phyloP scores from a whole-genome alignment of 2,888 invertebrate genomes.

The Syritta pipiens region DNA sequence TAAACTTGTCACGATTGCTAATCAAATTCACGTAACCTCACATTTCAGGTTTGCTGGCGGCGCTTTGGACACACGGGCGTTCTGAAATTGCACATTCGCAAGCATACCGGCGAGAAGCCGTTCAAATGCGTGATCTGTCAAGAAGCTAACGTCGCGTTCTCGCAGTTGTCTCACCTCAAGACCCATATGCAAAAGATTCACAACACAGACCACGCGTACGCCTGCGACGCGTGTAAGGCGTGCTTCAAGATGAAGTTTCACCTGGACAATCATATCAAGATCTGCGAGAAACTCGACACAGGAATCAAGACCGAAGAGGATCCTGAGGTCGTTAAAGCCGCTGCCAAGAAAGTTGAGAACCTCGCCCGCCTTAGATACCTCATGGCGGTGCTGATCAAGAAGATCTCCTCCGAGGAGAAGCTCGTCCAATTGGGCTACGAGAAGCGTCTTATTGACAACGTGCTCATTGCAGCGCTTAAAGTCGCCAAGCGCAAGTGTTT shows the following conservation, averaged over 20 bases:
- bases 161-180: slow-evolving; percentile 91
- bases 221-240: slow-evolving; percentile 85
- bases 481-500: slow-evolving; percentile 86
- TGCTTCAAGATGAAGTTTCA: slow-evolving; percentile 89
- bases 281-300: slow-evolving; percentile 76
- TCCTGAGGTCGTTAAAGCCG: slow-evolving; percentile 67
- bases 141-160: slow-evolving; percentile 84
- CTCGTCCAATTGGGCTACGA: slow-evolving; percentile 89
- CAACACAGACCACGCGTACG: slow-evolving; percentile 88
- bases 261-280: slow-evolving; percentile 83
- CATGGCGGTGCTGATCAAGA: slow-evolving; percentile 89
- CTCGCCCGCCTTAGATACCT: slow-evolving; percentile 89
- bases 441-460: slow-evolving; percentile 87
- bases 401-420: slow-evolving; percentile 89
- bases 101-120: slow-evolving; percentile 92
- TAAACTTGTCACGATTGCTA: too few relatives aligned
- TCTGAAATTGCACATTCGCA: slow-evolving; percentile 88
- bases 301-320: slow-evolving; percentile 46
- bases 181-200: slow-evolving; percentile 93
- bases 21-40: too few relatives aligned
- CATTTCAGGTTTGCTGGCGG: slow-evolving; percentile 76
- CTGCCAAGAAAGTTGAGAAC: slow-evolving; percentile 78
- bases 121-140: slow-evolving; percentile 86
- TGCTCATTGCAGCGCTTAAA: slow-evolving; percentile 87
- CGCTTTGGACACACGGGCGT: slow-evolving; percentile 91